Evolutionary conservation across 2,797 vertebrate species (phyloP), one percentile per base, ranked within the genome.

Genomic region (Falco cherrug): DNA sequence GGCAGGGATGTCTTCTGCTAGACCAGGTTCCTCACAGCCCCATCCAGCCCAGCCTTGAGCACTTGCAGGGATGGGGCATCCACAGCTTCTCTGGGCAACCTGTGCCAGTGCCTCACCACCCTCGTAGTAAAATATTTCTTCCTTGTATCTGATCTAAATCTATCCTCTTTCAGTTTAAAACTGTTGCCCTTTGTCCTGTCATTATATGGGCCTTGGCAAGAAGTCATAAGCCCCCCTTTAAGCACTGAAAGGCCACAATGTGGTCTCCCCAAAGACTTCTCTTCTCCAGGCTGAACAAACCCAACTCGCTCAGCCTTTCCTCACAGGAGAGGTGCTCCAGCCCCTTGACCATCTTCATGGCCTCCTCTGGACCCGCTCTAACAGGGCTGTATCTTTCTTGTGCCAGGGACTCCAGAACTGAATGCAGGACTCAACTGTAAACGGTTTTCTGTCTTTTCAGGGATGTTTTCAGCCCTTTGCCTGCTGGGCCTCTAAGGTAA

Each of bases 91-190:
- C 43, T 43, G 43, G 43, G 43, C 43, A 43, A 17, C 43, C 16
- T 43, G 43, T 17, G 16, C 43, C 16, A 43, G 43, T 17, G 43
- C 7, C 43, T 43, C 43, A 43, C 16, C 43, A 43, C 43, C 43
- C 43, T 16, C 16, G 43, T 6, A 53, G 43, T 67, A 24, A 31
- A 61, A 12, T 21, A 37, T 17, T 48, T 67, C 13, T 51, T 61
- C 43, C 9, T 57, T 16, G 21, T 7, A 4, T 9, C 20, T 1
- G 0, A 28, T 39, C 21, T 57, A 37, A 68, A 71, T 33, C 18
- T 71, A 29, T 26, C 22, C 7, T 33, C 14, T 71, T 61, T 35
- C 26, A 33, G 17, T 77, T 84, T 19, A 84, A 64, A 51, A 15
- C 29, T 41, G 16, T 74, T 77, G 16, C 6, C 28, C 10, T 33